Evolutionary conservation across 2,113 vertebrate genomes (phyloP).

Genomic region (Zeus faber): DNA sequence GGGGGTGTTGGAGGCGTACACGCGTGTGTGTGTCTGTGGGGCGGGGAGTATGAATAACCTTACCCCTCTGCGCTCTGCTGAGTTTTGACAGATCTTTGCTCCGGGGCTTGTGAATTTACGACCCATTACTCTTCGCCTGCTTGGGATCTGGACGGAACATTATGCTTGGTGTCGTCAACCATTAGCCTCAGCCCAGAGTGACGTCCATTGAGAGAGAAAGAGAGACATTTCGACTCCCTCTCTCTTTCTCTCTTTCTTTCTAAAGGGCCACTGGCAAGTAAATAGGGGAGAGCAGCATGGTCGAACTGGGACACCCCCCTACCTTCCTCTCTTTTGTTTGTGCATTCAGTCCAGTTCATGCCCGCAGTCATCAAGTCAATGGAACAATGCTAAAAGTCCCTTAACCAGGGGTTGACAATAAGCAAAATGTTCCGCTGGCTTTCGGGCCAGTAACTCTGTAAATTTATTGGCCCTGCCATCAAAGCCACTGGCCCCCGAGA

Average conservation of each 20-base stretch:
- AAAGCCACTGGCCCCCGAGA: no score
- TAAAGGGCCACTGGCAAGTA: constrained; percentile 58
- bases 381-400: no score
- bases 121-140: constrained; percentile 82
- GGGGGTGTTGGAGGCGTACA: no score
- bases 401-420: no score
- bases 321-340: constrained; percentile 58
- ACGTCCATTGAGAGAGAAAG: constrained; percentile 83
- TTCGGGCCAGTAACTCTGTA: no score
- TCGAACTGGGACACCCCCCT: constrained; percentile 35
- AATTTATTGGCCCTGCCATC: no score
- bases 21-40: no score
- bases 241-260: constrained; percentile 37
- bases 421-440: no score
- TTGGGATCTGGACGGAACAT: constrained; percentile 81
- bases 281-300: constrained; percentile 49
- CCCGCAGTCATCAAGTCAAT: constrained; percentile 60
- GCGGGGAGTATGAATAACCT: constrained; percentile 74
- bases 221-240: constrained; percentile 33
- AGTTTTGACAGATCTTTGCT: constrained; percentile 82
- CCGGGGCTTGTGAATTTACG: constrained; percentile 78
- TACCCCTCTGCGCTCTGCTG: constrained; percentile 78
- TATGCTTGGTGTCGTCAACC: constrained; percentile 87
- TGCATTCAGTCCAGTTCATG: constrained; percentile 81
- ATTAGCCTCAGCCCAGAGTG: constrained; percentile 82